A percentile compares a stretch with the other conserved stretches of the same genome.
These are phyloP conservation scores for Ameiurus melas DNA, from an alignment of 2,113 vertebrate species.

Conservation along the genomic window DNA sequence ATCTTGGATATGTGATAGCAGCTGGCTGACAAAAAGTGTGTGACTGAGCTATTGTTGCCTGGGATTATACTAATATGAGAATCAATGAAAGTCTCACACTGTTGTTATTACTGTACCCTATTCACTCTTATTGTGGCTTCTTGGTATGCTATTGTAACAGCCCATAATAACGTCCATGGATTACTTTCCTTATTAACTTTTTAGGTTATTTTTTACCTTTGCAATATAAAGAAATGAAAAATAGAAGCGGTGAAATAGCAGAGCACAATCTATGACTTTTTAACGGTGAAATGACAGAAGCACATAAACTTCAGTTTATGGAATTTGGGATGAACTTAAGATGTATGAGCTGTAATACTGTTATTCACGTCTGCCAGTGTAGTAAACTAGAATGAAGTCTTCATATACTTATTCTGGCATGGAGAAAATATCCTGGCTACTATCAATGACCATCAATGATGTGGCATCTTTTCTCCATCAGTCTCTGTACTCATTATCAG, in stretches of 20 bases:
- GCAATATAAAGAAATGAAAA: constrained; percentile 15
- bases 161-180: constrained; percentile 23
- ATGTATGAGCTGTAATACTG: constrained; percentile 15
- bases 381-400: neutral
- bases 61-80: constrained; percentile 4
- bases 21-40: constrained; percentile 22
- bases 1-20: constrained; percentile 56
- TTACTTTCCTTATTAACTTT: neutral
- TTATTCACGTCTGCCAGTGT: neutral
- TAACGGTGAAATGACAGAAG: neutral
- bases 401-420: neutral
- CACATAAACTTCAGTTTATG: neutral
- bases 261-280: neutral
- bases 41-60: constrained; percentile 38
- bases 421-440: neutral
- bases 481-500: neutral
- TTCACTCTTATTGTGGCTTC: constrained; percentile 9
- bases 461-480: neutral
- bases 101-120: constrained; percentile 23
- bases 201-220: neutral
- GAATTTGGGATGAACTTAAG: neutral
- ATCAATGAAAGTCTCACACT: constrained; percentile 28
- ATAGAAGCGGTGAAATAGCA: neutral
- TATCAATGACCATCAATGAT: neutral
- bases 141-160: neutral